A percentile compares a stretch with the other conserved stretches of the same genome.
Evolutionary conservation across 2,888 invertebrate genomes (phyloP).

Genomic region (Marronus borbonicus): DNA sequence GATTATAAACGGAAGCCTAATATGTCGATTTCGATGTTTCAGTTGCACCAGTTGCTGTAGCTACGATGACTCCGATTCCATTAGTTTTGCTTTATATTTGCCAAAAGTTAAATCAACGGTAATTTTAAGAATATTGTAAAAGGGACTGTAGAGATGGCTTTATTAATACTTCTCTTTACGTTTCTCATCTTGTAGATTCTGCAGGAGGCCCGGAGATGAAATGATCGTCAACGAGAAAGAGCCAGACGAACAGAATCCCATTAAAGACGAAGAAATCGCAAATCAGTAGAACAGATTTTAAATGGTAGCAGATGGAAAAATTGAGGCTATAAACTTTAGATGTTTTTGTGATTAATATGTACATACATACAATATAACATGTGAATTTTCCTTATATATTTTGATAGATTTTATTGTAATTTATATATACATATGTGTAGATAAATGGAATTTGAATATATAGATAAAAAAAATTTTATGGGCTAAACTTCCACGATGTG

Average conservation of each 20-base stretch:
- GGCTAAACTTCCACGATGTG: no score
- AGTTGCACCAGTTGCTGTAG: slow-evolving; percentile 92
- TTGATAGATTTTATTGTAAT: background rate
- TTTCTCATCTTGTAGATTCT: background rate
- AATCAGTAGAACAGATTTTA: background rate
- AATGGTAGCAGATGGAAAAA: no score
- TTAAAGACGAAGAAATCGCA: background rate
- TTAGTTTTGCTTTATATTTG: slow-evolving; percentile 72
- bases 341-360: no score
- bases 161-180: background rate
- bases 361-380: no score
- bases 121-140: slow-evolving; percentile 51
- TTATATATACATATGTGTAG: background rate
- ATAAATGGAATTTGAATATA: background rate
- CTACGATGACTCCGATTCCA: slow-evolving; percentile 95
- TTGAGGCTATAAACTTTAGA: no score
- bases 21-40: slow-evolving; percentile 54
- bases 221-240: background rate
- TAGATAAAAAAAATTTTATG: no score
- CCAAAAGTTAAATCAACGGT: slow-evolving; percentile 73
- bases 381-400: no score
- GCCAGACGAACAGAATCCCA: background rate
- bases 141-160: no score
- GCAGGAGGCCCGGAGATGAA: background rate
- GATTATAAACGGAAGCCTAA: no score